phyloP scores from a whole-genome alignment of 35 echinoderm and acorn worm genomes.

The Ophiothrix spiculata region DNA sequence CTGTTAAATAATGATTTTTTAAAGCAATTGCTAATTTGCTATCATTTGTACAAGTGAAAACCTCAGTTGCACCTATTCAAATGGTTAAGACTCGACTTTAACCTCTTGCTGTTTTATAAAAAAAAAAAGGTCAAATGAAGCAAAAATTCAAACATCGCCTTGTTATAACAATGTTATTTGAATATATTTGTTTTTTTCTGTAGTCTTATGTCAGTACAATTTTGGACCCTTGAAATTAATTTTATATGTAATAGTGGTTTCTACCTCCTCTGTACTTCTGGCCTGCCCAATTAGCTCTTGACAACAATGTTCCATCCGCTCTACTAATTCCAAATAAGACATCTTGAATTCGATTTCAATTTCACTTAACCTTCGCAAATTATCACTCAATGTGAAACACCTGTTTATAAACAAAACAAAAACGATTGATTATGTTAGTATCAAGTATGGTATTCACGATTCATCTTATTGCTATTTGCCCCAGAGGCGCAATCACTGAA shows the following conservation, averaged over 20 bases:
- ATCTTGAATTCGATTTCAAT: slow-evolving; percentile 81
- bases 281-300: slow-evolving; percentile 61
- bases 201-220: too few relatives aligned
- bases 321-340: slow-evolving; percentile 52
- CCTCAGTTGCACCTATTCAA: too few relatives aligned
- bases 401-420: neutral
- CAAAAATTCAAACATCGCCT: too few relatives aligned
- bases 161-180: too few relatives aligned
- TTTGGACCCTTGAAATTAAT: too few relatives aligned
- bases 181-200: too few relatives aligned
- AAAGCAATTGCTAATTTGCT: too few relatives aligned
- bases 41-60: too few relatives aligned
- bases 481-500: neutral
- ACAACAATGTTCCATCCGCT: slow-evolving; percentile 55
- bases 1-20: too few relatives aligned
- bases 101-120: too few relatives aligned
- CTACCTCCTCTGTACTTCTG: slow-evolving; percentile 69
- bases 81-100: too few relatives aligned
- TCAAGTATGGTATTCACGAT: neutral
- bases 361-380: slow-evolving; percentile 10
- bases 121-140: too few relatives aligned
- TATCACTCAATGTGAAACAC: slow-evolving; percentile 8
- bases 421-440: neutral
- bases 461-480: neutral
- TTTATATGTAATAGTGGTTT: neutral